phyloP scores from a whole-genome alignment of 2,888 invertebrate species.

The Acanthosepion esculentum region DNA sequence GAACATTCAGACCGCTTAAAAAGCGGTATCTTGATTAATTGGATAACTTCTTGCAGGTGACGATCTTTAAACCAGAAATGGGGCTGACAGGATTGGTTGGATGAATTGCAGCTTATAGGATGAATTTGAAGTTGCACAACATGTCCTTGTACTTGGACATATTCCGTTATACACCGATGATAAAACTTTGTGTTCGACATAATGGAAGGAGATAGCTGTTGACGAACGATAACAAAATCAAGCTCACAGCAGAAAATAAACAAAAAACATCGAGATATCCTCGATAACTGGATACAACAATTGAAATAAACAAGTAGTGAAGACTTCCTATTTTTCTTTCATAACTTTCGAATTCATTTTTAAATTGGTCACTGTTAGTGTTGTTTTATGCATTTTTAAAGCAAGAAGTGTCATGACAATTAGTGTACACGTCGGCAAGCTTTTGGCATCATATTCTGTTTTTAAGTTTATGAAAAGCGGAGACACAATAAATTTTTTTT shows the following conservation, averaged over 20 bases:
- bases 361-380: too few relatives aligned
- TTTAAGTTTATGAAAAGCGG: too few relatives aligned
- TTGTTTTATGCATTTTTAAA: too few relatives aligned
- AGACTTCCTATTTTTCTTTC: too few relatives aligned
- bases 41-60: constrained; percentile 13
- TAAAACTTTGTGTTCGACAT: neutral
- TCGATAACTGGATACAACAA: too few relatives aligned
- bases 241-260: neutral
- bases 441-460: too few relatives aligned
- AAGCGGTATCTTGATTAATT: neutral
- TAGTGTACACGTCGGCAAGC: too few relatives aligned
- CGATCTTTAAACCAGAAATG: constrained; percentile 40
- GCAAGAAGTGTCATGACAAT: too few relatives aligned
- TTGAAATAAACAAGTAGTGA: too few relatives aligned
- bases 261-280: too few relatives aligned
- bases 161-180: neutral
- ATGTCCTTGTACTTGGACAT: neutral
- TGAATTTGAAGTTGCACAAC: constrained; percentile 39
- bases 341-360: too few relatives aligned
- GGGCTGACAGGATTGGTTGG: neutral
- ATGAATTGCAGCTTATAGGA: neutral
- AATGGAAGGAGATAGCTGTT: neutral
- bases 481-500: too few relatives aligned
- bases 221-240: neutral
- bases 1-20: neutral